These are phyloP conservation scores for Malacoctenus gilli DNA, from an alignment of 2,797 vertebrate genomes.

Conservation along the genomic window DNA sequence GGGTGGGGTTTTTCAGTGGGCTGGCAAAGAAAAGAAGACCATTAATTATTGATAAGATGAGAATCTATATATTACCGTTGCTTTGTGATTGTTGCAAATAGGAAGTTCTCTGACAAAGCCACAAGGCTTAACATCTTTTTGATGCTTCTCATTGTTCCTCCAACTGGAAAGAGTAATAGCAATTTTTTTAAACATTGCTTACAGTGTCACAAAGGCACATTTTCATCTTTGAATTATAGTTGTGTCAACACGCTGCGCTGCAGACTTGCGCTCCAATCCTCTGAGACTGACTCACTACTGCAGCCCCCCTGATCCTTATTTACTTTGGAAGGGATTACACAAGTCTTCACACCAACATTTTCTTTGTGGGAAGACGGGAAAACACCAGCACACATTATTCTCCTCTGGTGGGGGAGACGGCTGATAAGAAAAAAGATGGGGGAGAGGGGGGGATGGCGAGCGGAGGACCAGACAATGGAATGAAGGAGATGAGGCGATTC, in stretches of 20 bases:
- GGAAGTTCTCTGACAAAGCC: too few species aligned
- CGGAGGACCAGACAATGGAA: conserved; percentile 35
- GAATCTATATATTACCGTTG: too few species aligned
- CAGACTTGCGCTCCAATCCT: conserved; percentile 38
- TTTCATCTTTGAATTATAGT: conserved; percentile 36
- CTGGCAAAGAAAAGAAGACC: too few species aligned
- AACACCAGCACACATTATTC: conserved; percentile 50
- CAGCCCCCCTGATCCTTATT: conserved; percentile 44
- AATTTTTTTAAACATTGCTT: conserved; percentile 8
- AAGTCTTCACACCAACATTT: conserved; percentile 42
- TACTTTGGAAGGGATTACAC: conserved; percentile 54
- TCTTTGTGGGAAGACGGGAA: conserved; percentile 43
- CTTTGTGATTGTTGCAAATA: too few species aligned
- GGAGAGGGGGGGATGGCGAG: conserved; percentile 8
- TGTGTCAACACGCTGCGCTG: conserved; percentile 40
- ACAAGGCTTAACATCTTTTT: too few species aligned
- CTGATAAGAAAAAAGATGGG: conserved; percentile 45
- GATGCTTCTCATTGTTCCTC: too few species aligned
- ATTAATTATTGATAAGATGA: too few species aligned
- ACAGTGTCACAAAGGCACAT: conserved; percentile 11
- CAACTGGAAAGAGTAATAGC: too few species aligned
- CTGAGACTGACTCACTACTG: conserved; percentile 34
- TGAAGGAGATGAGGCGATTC: conserved; percentile 50
- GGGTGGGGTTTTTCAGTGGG: too few species aligned
- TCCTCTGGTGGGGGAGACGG: conserved; percentile 42